Evolutionary conservation across 2,113 vertebrate species (phyloP), one percentile per base, ranked within the genome.

Genomic region (Acrocephalus kingi): DNA sequence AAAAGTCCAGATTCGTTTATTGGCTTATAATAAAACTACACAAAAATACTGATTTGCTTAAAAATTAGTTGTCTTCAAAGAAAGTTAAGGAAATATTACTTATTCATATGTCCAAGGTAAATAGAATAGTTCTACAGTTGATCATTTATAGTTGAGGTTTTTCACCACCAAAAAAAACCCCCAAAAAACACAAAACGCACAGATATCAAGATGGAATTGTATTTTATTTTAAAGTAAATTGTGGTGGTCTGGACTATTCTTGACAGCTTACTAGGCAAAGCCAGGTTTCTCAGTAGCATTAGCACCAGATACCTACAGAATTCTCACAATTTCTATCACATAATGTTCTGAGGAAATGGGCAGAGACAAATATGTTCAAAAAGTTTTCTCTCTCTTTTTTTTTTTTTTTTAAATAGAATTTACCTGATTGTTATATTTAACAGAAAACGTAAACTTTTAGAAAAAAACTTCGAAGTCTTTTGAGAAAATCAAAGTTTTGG

Each of bases 401-500:
- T 68, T 39, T 46, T 28, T 52, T 24, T 41, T 79, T 80, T 61
- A 10, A 72, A 82, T 41, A 87, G 30, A 78, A 91, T 2, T 73
- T 66, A 33, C 20, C 14, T 46, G n/a, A 54, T 33, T 85, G 22
- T 24, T 76, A 33, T n/a, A 84, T 73, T 80, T 31, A 46, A 35
- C 23, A 83, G 51, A 86, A 94, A 93, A 90, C 4, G 6, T 6
- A 69, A 85, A 58, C 37, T 90, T 90, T 61, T 33, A 11, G 16
- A 21, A 23, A 75, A 78, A 64, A 5, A 15, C 20, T 80, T 83
- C 35, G 16, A 90, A 90, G 68, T 35, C n/a, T 59, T 66, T 52
- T 24, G 7, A 73, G n/a, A 80, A 94, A 93, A 93, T 77, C 43
- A 35, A 87, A 92, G 67, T 46, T 77, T 59, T 58, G 39, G 35